Evolutionary conservation across 92 coral and sea anemone genomes (phyloP).

Genomic region (Anthopleura xanthogrammica): DNA sequence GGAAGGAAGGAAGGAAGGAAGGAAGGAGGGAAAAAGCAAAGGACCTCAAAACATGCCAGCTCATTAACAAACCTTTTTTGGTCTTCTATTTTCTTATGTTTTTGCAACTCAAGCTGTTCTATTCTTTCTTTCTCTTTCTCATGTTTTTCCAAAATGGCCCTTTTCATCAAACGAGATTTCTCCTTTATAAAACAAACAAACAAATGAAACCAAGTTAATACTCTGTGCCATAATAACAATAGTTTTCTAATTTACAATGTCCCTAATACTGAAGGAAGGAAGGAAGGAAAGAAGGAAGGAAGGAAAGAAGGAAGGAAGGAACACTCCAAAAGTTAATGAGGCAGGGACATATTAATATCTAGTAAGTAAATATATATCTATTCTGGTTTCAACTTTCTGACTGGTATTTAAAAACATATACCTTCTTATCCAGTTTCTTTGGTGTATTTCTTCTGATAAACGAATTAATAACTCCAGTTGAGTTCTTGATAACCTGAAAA

Average conservation of each 20-base stretch:
- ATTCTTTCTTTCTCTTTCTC: conserved; percentile 81
- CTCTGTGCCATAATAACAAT: not conserved
- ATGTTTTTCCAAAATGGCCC: conserved; percentile 77
- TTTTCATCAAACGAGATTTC: conserved; percentile 53
- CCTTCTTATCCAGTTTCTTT: conserved; percentile 79
- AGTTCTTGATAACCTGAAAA: conserved; percentile 48
- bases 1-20: not conserved
- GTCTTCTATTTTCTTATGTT: conserved; percentile 73
- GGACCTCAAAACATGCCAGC: not conserved
- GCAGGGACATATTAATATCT: too few relatives aligned
- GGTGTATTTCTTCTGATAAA: conserved; percentile 87
- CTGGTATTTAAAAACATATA: conserved; percentile 13
- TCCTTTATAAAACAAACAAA: conserved; percentile 37
- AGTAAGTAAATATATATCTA: too few relatives aligned
- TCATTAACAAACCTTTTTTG: conserved; percentile 62
- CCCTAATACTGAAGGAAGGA: too few relatives aligned
- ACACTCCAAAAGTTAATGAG: too few relatives aligned
- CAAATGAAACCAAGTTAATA: too few relatives aligned
- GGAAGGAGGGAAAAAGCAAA: not conserved
- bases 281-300: too few relatives aligned
- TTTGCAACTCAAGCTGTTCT: conserved; percentile 73
- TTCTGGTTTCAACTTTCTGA: not conserved
- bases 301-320: too few relatives aligned
- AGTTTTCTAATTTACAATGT: not conserved
- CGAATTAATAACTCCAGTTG: conserved; percentile 69